These are phyloP conservation scores for Ditylenchus weischeri DNA, from an alignment of 2,888 invertebrate genomes.

Conservation along the genomic window DNA sequence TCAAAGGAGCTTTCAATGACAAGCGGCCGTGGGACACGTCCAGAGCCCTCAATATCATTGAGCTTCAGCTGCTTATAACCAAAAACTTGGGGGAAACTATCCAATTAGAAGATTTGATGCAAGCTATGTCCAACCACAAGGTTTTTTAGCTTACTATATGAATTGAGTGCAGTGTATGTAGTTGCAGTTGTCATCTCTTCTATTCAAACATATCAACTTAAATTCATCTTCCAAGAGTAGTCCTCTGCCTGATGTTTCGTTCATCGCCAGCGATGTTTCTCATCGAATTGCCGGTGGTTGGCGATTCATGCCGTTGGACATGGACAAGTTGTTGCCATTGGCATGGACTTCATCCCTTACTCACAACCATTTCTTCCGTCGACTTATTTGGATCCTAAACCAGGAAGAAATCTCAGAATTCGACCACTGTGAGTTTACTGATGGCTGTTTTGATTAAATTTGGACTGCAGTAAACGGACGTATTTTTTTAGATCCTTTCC, in stretches of 20 bases:
- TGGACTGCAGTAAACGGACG: not conserved
- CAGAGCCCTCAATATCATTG: not conserved
- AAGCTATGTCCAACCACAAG: slow-evolving; percentile 4
- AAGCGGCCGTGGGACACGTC: not conserved
- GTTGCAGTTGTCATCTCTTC: not conserved
- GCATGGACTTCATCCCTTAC: not conserved
- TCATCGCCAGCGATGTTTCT: slow-evolving; percentile 8
- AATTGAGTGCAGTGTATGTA: no score
- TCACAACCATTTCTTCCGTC: slow-evolving; percentile 1
- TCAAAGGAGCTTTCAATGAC: not conserved
- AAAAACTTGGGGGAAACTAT: not conserved
- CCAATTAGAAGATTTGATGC: not conserved
- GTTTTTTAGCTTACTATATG: not conserved
- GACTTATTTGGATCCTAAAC: slow-evolving; percentile 3
- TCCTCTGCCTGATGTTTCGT: not conserved
- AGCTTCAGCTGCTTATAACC: not conserved
- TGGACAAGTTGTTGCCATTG: slow-evolving; percentile 1
- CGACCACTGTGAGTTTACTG: not conserved
- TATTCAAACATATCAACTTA: not conserved
- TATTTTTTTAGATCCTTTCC: not conserved
- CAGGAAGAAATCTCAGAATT: slow-evolving; percentile 9
- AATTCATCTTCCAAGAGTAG: not conserved
- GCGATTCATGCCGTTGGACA: not conserved
- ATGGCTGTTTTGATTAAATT: not conserved
- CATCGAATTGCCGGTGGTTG: not conserved